Evolutionary conservation across 2,888 invertebrate species (phyloP), one percentile per base, ranked within the genome.

Genomic region (Aromia moschata): DNA sequence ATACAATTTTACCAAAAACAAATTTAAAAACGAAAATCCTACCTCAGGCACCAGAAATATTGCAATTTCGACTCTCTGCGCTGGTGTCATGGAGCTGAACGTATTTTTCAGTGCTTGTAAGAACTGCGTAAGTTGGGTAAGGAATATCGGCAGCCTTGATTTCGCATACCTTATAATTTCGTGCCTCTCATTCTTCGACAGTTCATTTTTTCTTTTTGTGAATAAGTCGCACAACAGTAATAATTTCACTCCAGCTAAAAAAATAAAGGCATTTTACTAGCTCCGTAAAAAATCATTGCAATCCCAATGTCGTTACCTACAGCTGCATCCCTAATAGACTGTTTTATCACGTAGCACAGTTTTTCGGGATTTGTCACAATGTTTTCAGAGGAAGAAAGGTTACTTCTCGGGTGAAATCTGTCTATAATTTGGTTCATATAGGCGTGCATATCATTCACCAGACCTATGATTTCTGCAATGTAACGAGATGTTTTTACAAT

Each of bases 21-120:
- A n/a, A n/a, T n/a, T n/a, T n/a, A n/a, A n/a, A n/a, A n/a, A n/a
- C n/a, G n/a, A n/a, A 31, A 12, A 25, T 20, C 30, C 12, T 78
- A 87, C 87, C 82, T 89, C 88, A 68, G 89, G 88, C 72, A 88
- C 87, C 69, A 89, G 81, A 79, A 86, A 87, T 37, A 84, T 83
- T 18, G 88, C 87, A 60, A 89, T 83, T 70, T 88, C 86, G 60
- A 84, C 81, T 67, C 87, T 81, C 71, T 88, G 87, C 11, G 83
- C 80, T 11, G 82, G 79, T 37, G 83, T 83, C 74, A 89, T 82
- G 38, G 83, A 82, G 53, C 84, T 82, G 68, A 88, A 84, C 37
- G 87, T 86, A 49, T 81, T 83, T 67, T 86, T 84, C 41, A 86
- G 82, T 46, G 85, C 86, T 62, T 86, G 84, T 43, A 88, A 74